A percentile compares a stretch with the other conserved stretches of the same genome.
These are phyloP conservation scores for Cerceris rybyensis DNA, from an alignment of 2,888 invertebrate species.

Conservation along the genomic window DNA sequence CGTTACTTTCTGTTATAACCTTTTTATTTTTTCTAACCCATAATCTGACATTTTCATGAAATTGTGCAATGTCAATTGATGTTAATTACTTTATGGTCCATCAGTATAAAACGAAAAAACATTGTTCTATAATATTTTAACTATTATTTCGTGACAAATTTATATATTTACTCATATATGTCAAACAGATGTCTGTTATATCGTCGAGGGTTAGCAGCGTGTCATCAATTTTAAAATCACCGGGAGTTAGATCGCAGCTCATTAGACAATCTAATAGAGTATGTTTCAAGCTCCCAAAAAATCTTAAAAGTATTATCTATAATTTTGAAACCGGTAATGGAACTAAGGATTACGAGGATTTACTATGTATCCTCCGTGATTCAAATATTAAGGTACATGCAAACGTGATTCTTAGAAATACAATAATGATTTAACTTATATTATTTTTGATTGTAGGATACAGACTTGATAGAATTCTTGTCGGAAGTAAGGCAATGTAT, in stretches of 20 bases:
- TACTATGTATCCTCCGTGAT: slow-evolving; percentile 83
- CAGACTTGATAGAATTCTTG: slow-evolving; percentile 84
- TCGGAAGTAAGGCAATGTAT: slow-evolving; percentile 84
- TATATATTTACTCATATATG: neutral
- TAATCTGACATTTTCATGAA: slow-evolving; percentile 26
- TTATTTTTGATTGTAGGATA: slow-evolving; percentile 82
- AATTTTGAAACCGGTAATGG: slow-evolving; percentile 81
- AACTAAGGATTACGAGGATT: slow-evolving; percentile 82
- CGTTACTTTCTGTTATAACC: slow-evolving; percentile 39
- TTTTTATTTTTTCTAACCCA: slow-evolving; percentile 5
- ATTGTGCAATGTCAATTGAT: neutral
- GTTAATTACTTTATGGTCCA: neutral
- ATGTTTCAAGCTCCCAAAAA: slow-evolving; percentile 82
- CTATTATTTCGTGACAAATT: neutral
- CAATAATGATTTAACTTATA: neutral
- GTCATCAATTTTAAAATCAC: slow-evolving; percentile 75
- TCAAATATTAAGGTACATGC: slow-evolving; percentile 79
- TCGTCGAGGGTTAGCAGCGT: slow-evolving; percentile 76
- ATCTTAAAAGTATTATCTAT: slow-evolving; percentile 82
- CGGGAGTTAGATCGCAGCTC: slow-evolving; percentile 71
- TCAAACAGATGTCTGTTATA: slow-evolving; percentile 77
- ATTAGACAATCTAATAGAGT: slow-evolving; percentile 72
- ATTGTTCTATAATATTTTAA: neutral
- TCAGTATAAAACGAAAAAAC: too few species aligned
- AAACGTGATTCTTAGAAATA: neutral